A percentile compares a stretch with the other conserved stretches of the same genome.
These are phyloP conservation scores for Neomorphus geoffroyi DNA, from an alignment of 2,797 vertebrate genomes.

Conservation along the genomic window DNA sequence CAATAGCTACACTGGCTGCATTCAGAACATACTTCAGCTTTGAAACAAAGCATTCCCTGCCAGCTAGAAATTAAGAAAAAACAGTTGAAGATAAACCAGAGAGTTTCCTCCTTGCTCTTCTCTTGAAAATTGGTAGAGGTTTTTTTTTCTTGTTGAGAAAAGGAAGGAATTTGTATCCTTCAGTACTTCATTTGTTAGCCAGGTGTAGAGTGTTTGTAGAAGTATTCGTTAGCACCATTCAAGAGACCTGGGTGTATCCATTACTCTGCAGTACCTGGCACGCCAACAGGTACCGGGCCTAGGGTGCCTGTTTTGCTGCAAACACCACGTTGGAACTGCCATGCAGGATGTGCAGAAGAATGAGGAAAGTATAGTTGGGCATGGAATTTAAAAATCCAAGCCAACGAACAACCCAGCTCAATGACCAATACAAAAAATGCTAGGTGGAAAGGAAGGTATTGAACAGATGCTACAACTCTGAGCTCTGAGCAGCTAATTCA, in stretches of 20 bases:
- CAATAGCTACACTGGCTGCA: accelerated
- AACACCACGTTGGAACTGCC: background rate
- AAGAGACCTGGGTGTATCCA: background rate
- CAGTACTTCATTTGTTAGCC: background rate
- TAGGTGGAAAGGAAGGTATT: background rate
- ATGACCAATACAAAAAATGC: background rate
- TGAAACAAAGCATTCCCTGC: background rate
- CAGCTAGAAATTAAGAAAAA: background rate
- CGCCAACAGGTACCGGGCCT: background rate
- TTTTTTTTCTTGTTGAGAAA: background rate
- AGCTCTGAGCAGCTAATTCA: background rate
- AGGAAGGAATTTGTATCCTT: background rate
- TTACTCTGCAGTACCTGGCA: accelerated
- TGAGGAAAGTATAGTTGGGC: background rate
- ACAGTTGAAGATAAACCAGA: background rate
- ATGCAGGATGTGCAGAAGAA: background rate
- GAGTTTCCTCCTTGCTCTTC: background rate
- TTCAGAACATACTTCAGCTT: background rate
- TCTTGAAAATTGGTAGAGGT: background rate
- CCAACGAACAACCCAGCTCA: background rate
- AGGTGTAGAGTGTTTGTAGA: background rate
- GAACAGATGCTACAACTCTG: background rate
- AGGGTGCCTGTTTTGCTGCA: background rate
- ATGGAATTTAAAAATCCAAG: no score
- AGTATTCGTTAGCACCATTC: no score